Evolutionary conservation across 2,113 vertebrate genomes (phyloP), one percentile per base, ranked within the genome.

Genomic region (Anolis sagrei): DNA sequence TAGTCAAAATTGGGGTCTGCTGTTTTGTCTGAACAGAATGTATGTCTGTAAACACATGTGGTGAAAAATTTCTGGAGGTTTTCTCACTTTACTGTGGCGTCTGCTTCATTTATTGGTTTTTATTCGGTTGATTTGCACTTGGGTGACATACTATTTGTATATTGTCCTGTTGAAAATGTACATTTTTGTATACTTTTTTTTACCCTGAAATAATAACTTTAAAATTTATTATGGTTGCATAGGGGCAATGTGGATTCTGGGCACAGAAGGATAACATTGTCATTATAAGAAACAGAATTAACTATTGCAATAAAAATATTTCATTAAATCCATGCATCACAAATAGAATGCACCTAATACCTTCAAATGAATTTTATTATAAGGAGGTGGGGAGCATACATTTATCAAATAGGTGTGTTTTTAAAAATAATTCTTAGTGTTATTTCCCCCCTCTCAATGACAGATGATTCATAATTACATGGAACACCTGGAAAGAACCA

Each of bases 401-500:
- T 82, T 61, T 14, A 61, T 74, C 61, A 66, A 81, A 80, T 36
- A 36, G 77, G 4, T 36, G 64, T 80, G 58, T 10, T 61, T 58
- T 44, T 61, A 18, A 74, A 61, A 92, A 87, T 70, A 44, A 70
- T 82, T 81, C 49, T 87, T 87, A 85, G 14, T 80, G 34, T 88
- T 87, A 29, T 93, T 91, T 93, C 84, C 92, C 49, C 94, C 79
- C 91, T 84, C 0, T 93, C 95, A 91, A 91, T 91, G 94, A 74
- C 94, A 99, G 99, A 99, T 99, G 98, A 99, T 99, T 94, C 99
- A 99, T 96, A 99, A 98, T 97, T 99, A 99, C 87, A 99, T 99
- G 99, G 99, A 99, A 91, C 99, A 99, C 91, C 95, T 99, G 96
- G 99, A 99, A 95, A 97, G 98, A 89, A 97, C 96, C 76, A 99